A percentile compares a stretch with the other conserved stretches of the same genome.
Evolutionary conservation across 2,113 vertebrate species (phyloP).

Genomic region (Pelvicachromis taeniatus): DNA sequence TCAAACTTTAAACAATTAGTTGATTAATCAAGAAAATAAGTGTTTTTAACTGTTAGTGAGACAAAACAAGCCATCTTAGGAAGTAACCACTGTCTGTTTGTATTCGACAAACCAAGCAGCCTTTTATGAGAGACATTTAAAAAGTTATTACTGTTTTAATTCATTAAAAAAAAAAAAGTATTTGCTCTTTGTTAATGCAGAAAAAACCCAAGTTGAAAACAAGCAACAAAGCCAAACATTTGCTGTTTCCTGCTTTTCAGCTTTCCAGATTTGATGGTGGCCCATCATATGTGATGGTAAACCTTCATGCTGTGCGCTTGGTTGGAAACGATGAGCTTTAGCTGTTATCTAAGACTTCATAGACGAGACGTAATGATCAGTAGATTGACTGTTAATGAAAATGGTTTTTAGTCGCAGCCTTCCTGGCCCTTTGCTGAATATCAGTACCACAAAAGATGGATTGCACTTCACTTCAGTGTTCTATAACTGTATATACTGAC

Average conservation of each 20-base stretch:
- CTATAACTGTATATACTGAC: not conserved
- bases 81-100: not conserved
- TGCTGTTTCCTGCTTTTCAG: not conserved
- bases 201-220: not conserved
- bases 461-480: conserved; percentile 22
- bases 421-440: not conserved
- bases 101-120: not conserved
- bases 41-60: not conserved
- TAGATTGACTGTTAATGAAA: not conserved
- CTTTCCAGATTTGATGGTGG: not conserved
- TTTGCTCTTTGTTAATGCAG: not conserved
- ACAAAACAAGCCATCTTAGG: not conserved
- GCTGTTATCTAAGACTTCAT: not conserved
- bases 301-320: not conserved
- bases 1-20: not conserved
- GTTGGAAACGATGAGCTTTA: not conserved
- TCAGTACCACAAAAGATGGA: not conserved
- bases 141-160: not conserved
- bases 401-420: not conserved
- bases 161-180: not conserved
- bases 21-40: not conserved
- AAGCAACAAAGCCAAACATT: not conserved
- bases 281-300: not conserved
- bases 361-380: not conserved
- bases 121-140: not conserved